A percentile compares a stretch with the other conserved stretches of the same genome.
Conservation (phyloP, 2,888 invertebrate genomes). For the Lepidochitona cinerea region DNA sequence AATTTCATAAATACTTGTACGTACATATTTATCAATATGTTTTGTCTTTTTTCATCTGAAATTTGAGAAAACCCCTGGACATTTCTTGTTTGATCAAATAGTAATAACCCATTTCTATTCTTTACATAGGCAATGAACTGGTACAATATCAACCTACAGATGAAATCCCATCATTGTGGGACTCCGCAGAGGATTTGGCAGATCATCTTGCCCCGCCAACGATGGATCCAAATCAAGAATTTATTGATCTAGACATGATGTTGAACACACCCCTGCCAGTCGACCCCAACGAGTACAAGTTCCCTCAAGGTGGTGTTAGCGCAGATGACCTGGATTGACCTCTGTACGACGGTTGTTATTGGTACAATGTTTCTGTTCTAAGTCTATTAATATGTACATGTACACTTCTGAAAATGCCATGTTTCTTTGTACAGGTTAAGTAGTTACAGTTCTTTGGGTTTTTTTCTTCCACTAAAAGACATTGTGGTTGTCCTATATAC, state of each 20-base stretch:
- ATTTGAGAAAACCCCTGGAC: no score
- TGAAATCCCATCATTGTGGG: constrained; percentile 15
- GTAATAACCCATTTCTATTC: no score
- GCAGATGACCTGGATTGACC: not conserved
- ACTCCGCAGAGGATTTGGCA: constrained; percentile 20
- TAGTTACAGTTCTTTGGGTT: not conserved
- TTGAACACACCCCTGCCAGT: not conserved
- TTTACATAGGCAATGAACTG: constrained; percentile 31
- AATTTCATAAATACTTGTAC: no score
- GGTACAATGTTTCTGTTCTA: not conserved
- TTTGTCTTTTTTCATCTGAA: no score
- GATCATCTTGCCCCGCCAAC: not conserved
- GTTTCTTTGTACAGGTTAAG: not conserved
- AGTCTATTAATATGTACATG: not conserved
- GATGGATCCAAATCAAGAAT: not conserved
- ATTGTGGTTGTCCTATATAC: no score
- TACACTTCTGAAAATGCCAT: no score
- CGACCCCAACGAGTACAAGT: not conserved
- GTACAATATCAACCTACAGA: constrained; percentile 26
- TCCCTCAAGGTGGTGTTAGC: not conserved
- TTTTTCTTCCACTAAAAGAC: no score
- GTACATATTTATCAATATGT: no score
- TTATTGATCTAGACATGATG: not conserved
- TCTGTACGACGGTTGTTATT: not conserved
- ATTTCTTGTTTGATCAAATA: no score